phyloP scores from a whole-genome alignment of 2,113 vertebrate genomes.

The pig (Sus scrofa) region DNA sequence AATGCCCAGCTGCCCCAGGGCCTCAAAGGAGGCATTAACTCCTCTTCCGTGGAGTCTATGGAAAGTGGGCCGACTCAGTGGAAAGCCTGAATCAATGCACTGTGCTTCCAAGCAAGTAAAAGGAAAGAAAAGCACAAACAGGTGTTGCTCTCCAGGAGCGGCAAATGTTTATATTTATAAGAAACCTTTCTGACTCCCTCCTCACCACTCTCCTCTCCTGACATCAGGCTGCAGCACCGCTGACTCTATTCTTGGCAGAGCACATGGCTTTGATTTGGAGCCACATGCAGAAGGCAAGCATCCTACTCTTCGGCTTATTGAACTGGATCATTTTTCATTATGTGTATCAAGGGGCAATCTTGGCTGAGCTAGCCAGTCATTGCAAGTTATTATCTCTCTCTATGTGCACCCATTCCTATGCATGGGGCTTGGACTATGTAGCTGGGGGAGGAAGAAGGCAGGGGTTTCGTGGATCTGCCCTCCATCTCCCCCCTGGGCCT shows the following conservation, averaged over 20 bases:
- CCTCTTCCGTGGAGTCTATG: conserved; percentile 28
- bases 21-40: conserved; percentile 9
- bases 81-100: conserved; percentile 55
- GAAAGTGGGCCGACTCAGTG: conserved; percentile 4
- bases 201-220: background rate
- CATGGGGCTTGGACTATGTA: background rate
- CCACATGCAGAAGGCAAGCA: background rate
- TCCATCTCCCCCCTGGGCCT: background rate
- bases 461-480: background rate
- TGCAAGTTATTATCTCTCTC: background rate
- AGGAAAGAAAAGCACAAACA: conserved; percentile 55
- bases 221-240: background rate
- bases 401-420: background rate
- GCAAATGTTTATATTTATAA: background rate
- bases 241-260: background rate
- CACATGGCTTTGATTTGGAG: fast-evolving
- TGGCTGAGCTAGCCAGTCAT: background rate
- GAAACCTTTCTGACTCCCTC: background rate
- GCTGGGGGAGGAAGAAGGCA: background rate
- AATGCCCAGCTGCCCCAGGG: background rate
- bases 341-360: background rate
- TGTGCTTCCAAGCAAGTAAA: background rate
- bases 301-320: background rate
- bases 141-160: background rate
- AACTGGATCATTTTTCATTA: background rate